Evolutionary conservation across 1,140 invertebrate species (phyloP), one percentile per base, ranked within the genome.

Genomic region (Drosophila rufa): DNA sequence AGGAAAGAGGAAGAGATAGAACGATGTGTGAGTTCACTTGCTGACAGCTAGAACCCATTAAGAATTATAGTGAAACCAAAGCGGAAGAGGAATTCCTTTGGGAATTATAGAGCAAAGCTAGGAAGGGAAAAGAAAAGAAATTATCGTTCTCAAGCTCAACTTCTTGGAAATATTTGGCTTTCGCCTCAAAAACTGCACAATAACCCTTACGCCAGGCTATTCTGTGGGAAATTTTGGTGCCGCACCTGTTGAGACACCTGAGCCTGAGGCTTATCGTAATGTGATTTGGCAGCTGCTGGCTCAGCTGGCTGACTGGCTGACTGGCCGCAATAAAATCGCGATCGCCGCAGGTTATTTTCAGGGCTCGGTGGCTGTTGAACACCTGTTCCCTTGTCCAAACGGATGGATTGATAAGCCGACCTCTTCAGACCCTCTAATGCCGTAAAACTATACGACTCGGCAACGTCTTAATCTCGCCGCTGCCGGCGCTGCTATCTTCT

Each of bases 341-440:
- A 56, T 56, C 53, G 53, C 4, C 5, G 19, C 33, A 14, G 36
- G 14, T 33, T 38, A 55, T 55, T 55, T 53, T 55, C 17, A 38
- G 33, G 3, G 33, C 50, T 7, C n/a, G 36, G 36, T 38, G 17
- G 6, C 51, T 53, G 12, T 55, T 25, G 53, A 42, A 56, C 53
- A 56, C 53, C 53, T 56, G 53, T 56, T 56, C 19, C 2, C 53
- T 40, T 55, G 51, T 55, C 27, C 50, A 12, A 14, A 6, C 30
- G 33, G 51, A 55, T 53, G 33, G 51, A 38, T 56, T 25, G 53
- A 56, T 56, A 56, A 56, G 53, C 53, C 53, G 53, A 56, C 53
- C 36, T 56, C 53, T 56, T 36, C 19, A 56, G 53, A 56, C 53
- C 53, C 36, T 40, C 36, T 3, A 4, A 38, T 6, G 36, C 36